These are phyloP conservation scores for Candoia aspera DNA, from an alignment of 2,113 vertebrate genomes.

Conservation along the genomic window DNA sequence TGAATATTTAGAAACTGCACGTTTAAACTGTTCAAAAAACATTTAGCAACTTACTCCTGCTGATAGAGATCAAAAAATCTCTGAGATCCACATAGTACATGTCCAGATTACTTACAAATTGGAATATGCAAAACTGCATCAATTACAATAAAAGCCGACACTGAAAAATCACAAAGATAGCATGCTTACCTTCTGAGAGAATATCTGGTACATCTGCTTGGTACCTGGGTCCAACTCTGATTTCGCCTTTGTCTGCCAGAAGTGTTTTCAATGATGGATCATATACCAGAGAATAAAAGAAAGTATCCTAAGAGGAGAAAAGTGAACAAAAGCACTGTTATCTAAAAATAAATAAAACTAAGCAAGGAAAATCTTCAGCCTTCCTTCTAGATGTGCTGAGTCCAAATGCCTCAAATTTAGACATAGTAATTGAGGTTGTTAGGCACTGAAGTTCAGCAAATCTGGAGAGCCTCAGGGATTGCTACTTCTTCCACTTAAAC, in stretches of 20 bases:
- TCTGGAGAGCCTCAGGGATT: neutral
- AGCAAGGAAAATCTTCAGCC: neutral
- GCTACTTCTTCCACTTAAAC: neutral
- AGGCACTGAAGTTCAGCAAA: neutral
- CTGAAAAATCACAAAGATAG: neutral
- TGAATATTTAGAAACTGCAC: neutral
- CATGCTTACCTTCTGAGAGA: conserved; percentile 86
- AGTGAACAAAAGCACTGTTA: neutral
- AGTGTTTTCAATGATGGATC: conserved; percentile 96
- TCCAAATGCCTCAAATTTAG: neutral
- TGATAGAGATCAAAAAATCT: neutral
- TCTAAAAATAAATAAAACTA: neutral
- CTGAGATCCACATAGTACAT: neutral
- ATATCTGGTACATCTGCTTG: conserved; percentile 98
- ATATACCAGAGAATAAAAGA: conserved; percentile 98
- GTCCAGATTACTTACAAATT: neutral
- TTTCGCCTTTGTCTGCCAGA: conserved; percentile 96
- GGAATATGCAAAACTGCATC: neutral
- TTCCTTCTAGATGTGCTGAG: neutral
- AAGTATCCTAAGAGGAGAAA: conserved; percentile 82
- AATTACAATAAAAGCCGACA: neutral
- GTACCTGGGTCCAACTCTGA: conserved; percentile 94
- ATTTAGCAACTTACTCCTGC: neutral
- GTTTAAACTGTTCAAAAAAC: neutral
- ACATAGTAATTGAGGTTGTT: neutral